Evolutionary conservation across 2,888 invertebrate species (phyloP), one percentile per base, ranked within the genome.

Genomic region (Sesia bembeciformis): DNA sequence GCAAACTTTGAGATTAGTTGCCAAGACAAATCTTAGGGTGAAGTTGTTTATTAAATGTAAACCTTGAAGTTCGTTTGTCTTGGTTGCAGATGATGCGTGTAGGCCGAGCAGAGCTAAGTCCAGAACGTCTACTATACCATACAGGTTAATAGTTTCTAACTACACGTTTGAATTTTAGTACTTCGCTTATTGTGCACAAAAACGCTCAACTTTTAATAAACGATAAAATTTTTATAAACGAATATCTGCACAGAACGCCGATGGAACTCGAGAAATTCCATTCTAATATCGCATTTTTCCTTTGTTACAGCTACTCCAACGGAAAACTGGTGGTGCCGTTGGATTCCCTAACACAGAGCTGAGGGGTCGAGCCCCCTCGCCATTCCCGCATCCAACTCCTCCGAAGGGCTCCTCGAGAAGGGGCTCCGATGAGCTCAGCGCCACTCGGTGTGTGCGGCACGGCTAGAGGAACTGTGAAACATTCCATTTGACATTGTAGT

Each of bases 261-360:
- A 42, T 42, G 5, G 42, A 42, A 42, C 23, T 23, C 58, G 55
- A 57, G 54, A 54, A 59, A 56, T 61, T 56, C 59, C 59, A 40
- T 53, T 58, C 49, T 63, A 60, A 67, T 64, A 66, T 56, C n/a
- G 57, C 56, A 58, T 59, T 65, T 70, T 74, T 73, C 55, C 59
- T 67, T 88, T 85, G 84, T 90, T 90, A 54, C 80, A 90, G 90
- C 82, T 86, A 86, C 88, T 86, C 90, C 78, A 85, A 89, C 83
- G 85, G 90, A 90, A 88, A 90, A 88, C 73, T 90, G 89, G 90
- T 90, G 90, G 90, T 90, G 90, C 90, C 89, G 84, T 58, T 90
- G 90, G 90, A 89, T 90, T 81, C 90, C 90, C 76, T 90, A 87
- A 84, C 90, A 76, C 83, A 86, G 74, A 88, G 86, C 81, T 85